Conservation (phyloP, 2,797 vertebrate species). For the Kryptopterus vitreolus region DNA sequence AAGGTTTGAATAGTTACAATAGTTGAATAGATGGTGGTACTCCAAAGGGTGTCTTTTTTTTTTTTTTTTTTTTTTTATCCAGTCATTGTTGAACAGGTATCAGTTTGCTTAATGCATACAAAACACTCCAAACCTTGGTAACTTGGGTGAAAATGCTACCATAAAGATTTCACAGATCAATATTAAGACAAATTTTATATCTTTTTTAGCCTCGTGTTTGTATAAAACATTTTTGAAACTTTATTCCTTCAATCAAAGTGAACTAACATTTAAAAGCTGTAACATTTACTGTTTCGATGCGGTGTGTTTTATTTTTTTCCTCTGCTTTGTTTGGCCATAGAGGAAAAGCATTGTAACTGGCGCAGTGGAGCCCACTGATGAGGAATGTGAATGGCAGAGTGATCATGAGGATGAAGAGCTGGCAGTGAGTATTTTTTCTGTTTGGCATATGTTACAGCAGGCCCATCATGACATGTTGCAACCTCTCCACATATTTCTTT, state of each 20-base stretch:
- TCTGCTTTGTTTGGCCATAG: constrained; percentile 63
- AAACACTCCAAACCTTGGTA: neutral
- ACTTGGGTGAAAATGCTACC: neutral
- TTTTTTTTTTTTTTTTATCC: neutral
- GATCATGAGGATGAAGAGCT: constrained; percentile 91
- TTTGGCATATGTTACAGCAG: neutral
- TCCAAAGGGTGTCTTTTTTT: neutral
- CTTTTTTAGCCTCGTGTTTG: too few species aligned
- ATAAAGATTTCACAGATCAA: neutral
- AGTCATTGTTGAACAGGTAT: neutral
- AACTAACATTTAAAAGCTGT: neutral
- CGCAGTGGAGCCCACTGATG: constrained; percentile 88
- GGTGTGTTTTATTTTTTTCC: neutral
- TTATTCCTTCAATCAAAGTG: neutral
- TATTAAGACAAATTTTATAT: too few species aligned
- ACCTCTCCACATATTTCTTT: neutral
- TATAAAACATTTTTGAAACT: too few species aligned
- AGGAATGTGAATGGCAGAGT: constrained; percentile 92
- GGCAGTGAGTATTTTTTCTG: constrained; percentile 77
- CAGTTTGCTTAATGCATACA: neutral
- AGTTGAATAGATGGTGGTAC: too few species aligned
- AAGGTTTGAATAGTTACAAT: neutral
- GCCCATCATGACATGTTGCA: neutral
- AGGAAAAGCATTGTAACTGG: constrained; percentile 89
- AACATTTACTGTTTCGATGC: neutral